Conservation (phyloP, 2,888 invertebrate species). For the Nematopogon swammerdamellus region DNA sequence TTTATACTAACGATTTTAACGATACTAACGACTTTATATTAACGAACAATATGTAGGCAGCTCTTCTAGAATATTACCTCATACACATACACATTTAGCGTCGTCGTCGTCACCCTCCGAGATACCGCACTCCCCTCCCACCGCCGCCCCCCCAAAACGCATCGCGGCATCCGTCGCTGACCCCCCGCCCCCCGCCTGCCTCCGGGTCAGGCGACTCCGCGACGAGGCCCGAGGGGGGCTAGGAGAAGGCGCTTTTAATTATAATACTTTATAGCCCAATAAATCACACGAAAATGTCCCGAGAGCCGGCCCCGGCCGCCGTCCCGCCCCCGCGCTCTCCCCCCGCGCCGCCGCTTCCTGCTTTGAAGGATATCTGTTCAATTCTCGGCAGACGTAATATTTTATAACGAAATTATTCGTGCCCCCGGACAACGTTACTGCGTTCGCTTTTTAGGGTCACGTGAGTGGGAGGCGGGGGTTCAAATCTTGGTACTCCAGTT, state of each 20-base stretch:
- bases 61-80: no score
- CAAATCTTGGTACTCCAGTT: no score
- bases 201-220: background rate
- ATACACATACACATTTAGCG: no score
- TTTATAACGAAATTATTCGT: conserved; percentile 66
- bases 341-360: conserved; percentile 13
- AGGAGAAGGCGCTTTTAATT: conserved; percentile 64
- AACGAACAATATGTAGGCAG: no score
- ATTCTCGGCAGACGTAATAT: conserved; percentile 63
- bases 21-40: no score
- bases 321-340: conserved; percentile 23
- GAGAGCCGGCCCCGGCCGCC: conserved; percentile 28
- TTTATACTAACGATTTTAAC: no score
- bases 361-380: conserved; percentile 65
- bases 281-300: conserved; percentile 50
- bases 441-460: conserved; percentile 18
- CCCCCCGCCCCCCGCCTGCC: background rate
- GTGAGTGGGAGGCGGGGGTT: conserved; percentile 5
- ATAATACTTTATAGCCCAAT: conserved; percentile 78
- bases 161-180: conserved; percentile 10
- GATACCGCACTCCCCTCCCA: conserved; percentile 25
- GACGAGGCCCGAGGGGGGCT: conserved; percentile 7
- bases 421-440: background rate
- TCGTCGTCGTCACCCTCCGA: no score
- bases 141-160: conserved; percentile 14